Conservation (phyloP, 37 sponge, comb jelly and placozoan species). For the Oopsacas minuta region DNA sequence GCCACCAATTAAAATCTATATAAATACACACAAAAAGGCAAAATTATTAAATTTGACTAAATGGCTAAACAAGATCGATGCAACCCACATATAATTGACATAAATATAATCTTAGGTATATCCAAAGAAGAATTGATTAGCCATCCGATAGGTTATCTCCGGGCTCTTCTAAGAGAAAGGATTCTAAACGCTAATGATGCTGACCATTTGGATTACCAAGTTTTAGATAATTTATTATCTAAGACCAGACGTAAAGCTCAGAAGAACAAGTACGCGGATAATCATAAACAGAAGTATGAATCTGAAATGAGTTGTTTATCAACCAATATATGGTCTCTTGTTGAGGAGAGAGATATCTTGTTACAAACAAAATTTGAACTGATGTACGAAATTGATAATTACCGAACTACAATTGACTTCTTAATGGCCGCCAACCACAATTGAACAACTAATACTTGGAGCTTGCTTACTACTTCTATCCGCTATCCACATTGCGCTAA, state of each 20-base stretch:
- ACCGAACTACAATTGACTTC: not conserved
- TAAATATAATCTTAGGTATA: not conserved
- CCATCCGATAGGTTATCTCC: not conserved
- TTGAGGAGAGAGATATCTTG: not conserved
- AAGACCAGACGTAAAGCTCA: not conserved
- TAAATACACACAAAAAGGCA: not conserved
- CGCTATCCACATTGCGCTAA: too few species aligned
- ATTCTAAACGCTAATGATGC: not conserved
- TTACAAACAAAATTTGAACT: not conserved
- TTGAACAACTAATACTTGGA: too few species aligned
- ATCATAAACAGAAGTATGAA: not conserved
- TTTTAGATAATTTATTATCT: not conserved
- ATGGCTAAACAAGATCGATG: not conserved
- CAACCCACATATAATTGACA: not conserved
- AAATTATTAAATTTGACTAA: not conserved
- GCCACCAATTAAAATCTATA: not conserved
- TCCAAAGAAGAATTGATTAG: constrained; percentile 7
- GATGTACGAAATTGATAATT: not conserved
- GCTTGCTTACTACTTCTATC: too few species aligned
- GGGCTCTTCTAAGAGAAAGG: not conserved
- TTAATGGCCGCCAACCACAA: too few species aligned
- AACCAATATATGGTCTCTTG: not conserved
- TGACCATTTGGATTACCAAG: not conserved
- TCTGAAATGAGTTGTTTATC: not conserved
- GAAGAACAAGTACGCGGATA: not conserved